Evolutionary conservation across 2,113 vertebrate genomes (phyloP), one percentile per base, ranked within the genome.

Genomic region (Acrocephalus arundinaceus): DNA sequence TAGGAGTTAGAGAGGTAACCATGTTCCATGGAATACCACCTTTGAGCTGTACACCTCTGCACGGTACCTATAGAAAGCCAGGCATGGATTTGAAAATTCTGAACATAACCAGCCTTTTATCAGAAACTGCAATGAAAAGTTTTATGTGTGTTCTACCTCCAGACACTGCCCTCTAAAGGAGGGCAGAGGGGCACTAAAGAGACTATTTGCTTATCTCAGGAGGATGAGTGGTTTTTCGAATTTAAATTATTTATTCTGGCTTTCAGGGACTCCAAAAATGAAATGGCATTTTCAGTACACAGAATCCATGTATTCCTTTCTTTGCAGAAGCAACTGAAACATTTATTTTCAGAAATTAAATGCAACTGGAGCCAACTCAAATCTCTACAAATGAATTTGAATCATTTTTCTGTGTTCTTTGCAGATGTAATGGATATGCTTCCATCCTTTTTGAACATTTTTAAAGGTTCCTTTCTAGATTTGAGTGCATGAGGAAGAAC

Each of bases 1-100:
- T 18, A 35, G 37, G 33, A 71, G 37, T 57, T 28, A 54, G 48
- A 74, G 59, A 31, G 18, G 13, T 20, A 52, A 25, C 5, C 5
- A 0, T 4, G 6, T 48, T 70, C 54, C 10, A 0, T 37, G 39
- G 33, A 48, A 19, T 51, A 5, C 7, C 39, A 13, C 7, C 16
- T 57, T 54, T 39, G 57, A 59, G 51, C 8, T 63, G 27, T 18
- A 16, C 24, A 43, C 24, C 15, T 73, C 66, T 39, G 13, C 8
- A 4, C 20, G 25, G 9, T 37, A 45, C 51, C 48, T 48, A 3
- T 30, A 35, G 65, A 63, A 63, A 71, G 21, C 39, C 55, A 25
- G 46, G 33, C 33, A 27, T 1, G 0, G 39, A 18, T 67, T 11
- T 77, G 19, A 62, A 21, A 33, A 4, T 81, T 80, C 43, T 45